These are phyloP conservation scores for Brotula barbata DNA, from an alignment of 2,797 vertebrate species.

Conservation along the genomic window DNA sequence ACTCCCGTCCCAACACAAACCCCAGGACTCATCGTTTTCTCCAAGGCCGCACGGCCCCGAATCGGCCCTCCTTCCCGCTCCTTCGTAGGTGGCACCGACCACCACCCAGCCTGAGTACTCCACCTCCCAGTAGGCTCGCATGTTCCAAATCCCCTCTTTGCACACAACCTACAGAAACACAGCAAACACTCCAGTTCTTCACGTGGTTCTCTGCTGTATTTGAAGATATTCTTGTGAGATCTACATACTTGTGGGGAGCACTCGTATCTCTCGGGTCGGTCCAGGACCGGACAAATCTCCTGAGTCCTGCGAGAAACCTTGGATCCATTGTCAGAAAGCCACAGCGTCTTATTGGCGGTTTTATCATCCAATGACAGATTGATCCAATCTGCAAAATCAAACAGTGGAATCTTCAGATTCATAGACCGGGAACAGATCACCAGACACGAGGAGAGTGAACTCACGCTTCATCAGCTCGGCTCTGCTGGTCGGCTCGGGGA, in stretches of 20 bases:
- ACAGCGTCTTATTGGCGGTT: slow-evolving; percentile 71
- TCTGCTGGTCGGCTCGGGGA: slow-evolving; percentile 63
- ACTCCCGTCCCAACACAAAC: slow-evolving; percentile 69
- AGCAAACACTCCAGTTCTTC: neutral
- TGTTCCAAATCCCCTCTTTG: slow-evolving; percentile 62
- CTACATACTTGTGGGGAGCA: slow-evolving; percentile 65
- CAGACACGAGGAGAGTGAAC: neutral
- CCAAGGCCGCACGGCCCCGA: slow-evolving; percentile 69
- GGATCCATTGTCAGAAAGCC: slow-evolving; percentile 57
- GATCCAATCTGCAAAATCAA: slow-evolving; percentile 50
- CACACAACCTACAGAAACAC: slow-evolving; percentile 60
- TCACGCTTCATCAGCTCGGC: slow-evolving; percentile 63
- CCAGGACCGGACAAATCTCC: slow-evolving; percentile 69
- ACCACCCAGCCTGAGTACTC: slow-evolving; percentile 60
- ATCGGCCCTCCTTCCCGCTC: slow-evolving; percentile 51
- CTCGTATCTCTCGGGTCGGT: slow-evolving; percentile 70
- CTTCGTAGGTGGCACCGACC: slow-evolving; percentile 63
- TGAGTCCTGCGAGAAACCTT: slow-evolving; percentile 60
- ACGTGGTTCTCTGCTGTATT: neutral
- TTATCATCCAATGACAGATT: slow-evolving; percentile 66
- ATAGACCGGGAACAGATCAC: too few species aligned
- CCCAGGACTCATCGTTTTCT: slow-evolving; percentile 76
- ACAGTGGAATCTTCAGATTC: neutral
- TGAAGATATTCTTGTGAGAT: neutral
- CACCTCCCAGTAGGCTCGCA: slow-evolving; percentile 71